Base-by-base conservation (phyloP, 2,113 vertebrate genomes). In the Pithys albifrons region DNA sequence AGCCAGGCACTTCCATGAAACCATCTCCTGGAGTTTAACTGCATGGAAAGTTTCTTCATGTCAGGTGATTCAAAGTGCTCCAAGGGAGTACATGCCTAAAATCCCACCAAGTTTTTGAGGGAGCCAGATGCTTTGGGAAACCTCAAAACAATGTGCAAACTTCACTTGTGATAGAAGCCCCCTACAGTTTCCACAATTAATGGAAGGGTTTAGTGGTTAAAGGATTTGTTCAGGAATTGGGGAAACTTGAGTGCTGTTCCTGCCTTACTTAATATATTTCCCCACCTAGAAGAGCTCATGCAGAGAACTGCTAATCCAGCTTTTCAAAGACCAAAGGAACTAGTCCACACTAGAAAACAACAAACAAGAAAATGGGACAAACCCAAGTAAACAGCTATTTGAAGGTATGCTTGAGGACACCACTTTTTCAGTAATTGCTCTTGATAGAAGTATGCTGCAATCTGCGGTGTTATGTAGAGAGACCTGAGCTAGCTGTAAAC, bases 331-430 rank as follows among this genome's bases (percentile, higher is more conserved):
- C 20, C 28, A 67, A 64, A 86, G 19, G 0, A 59, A 29, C 62
- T 39, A 57, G 35, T 78, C 37, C 41, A 76, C 41, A 3, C 19
- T 48, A 84, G 81, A 65, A 80, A 90, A 54, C 6, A 74, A 10
- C 4, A 57, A 89, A 41, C 8, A 74, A 33, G 73, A 80, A 92
- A 83, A 48, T 7, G 8, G 14, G 19, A 51, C 10, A 78, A 88
- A 91, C 3, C 5, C 39, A 74, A 71, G 33, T n/a, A 89, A 92
- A 78, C 14, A 91, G 10, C n/a, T 91, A 45, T 89, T 78, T 89
- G 85, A 74, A 89, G 23, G 11, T 52, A 37, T 55, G 24, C 23
- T 85, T 78, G 27, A 90, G 43, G 49, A 78, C n/a, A 43, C 15
- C 37, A 12, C 43, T 52, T 75, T 91, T 87, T 48, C 70, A 92